Evolutionary conservation across 2,113 vertebrate species (phyloP), one percentile per base, ranked within the genome.

Genomic region (Ellobius talpinus): DNA sequence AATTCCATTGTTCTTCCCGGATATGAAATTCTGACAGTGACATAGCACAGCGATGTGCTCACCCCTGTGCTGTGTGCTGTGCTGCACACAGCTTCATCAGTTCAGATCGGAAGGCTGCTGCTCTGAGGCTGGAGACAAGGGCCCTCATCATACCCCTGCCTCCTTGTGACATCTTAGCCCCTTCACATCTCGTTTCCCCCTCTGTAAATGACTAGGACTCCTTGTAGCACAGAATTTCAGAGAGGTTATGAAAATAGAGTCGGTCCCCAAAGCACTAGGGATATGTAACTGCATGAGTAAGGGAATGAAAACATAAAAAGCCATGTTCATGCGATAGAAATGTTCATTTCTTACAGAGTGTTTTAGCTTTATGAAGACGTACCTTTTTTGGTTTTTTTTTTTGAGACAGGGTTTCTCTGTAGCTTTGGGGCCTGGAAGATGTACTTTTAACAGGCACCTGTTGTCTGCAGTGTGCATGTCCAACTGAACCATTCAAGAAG

Each of bases 11-110:
- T 26, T 77, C 85, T 89, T 39, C 72, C 72, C 61, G 78, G 81
- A 7, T 68, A 29, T 2, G 31, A 91, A 79, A 29, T 72, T 82
- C 58, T 0, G 12, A n/a, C 58, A 42, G 0, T 45, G 68, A 79
- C 55, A 77, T 68, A 31, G 12, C 84, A 5, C 8, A 3, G 0
- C 33, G n/a, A 14, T 70, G 29, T 6, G 2, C 26, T 52, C 33
- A 14, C 1, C 6, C 16, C 42, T 33, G 0, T 24, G n/a, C 24
- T 66, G n/a, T 21, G 42, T 50, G 7, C 21, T 26, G 0, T 13
- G 65, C 24, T 39, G 6, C 14, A 13, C 5, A 33, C n/a, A 89
- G 68, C 66, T 39, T 36, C 36, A 58, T 76, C 24, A 0, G 52
- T 36, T 26, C 5, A 24, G 16, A 72, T 0, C 0, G 86, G 81